Evolutionary conservation across 2,888 invertebrate species (phyloP).

Genomic region (Apotomis capreana): DNA sequence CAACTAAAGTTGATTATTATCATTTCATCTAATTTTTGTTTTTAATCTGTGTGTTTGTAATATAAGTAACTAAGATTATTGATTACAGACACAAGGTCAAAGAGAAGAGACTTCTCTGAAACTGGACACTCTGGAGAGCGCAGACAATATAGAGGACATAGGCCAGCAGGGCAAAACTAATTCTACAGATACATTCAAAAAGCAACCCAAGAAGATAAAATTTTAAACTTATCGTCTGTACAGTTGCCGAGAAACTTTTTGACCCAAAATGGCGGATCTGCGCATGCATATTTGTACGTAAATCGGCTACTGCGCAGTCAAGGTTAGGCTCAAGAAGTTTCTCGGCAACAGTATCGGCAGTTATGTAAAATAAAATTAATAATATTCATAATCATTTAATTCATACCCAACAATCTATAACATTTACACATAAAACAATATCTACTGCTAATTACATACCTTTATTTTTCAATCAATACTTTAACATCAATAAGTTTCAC

Average conservation of each 20-base stretch:
- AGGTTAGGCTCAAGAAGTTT: no score
- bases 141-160: constrained; percentile 74
- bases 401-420: constrained; percentile 10
- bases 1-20: background rate
- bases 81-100: constrained; percentile 67
- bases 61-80: constrained; percentile 13
- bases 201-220: constrained; percentile 76
- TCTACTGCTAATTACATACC: background rate
- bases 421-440: background rate
- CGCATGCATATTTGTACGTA: no score
- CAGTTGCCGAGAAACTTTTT: no score
- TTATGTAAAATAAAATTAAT: constrained; percentile 13
- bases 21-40: background rate
- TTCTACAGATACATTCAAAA: constrained; percentile 55
- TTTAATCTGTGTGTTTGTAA: background rate
- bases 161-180: constrained; percentile 52
- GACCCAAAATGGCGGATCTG: no score
- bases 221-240: constrained; percentile 56
- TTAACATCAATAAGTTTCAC: background rate
- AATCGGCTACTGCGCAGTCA: no score
- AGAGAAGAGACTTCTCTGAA: constrained; percentile 76
- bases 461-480: background rate
- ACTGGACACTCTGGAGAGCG: constrained; percentile 68
- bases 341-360: no score
- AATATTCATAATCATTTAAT: constrained; percentile 12